phyloP scores from a whole-genome alignment of 2,113 vertebrate species.

The Aythya baeri region DNA sequence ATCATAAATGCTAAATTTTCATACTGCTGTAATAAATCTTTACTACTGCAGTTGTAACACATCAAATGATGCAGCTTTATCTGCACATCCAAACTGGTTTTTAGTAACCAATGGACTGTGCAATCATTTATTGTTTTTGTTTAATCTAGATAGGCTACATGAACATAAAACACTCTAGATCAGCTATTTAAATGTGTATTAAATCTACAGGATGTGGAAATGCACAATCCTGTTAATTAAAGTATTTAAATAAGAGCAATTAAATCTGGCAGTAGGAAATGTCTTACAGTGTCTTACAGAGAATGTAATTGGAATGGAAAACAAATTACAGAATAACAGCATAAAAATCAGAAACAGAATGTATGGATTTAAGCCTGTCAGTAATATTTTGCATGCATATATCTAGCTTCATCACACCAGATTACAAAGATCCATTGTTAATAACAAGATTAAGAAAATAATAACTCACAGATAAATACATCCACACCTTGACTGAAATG shows the following conservation, averaged over 20 bases:
- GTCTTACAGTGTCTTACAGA: not conserved
- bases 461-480: not conserved
- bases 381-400: not conserved
- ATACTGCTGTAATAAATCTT: not conserved
- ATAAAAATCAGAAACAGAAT: not conserved
- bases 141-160: not conserved
- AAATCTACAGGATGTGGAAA: slow-evolving; percentile 42
- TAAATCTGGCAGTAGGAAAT: slow-evolving; percentile 61
- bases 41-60: not conserved
- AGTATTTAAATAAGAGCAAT: slow-evolving; percentile 67
- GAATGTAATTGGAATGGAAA: slow-evolving; percentile 54
- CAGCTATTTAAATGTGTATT: not conserved
- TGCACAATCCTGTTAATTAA: slow-evolving; percentile 60
- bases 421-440: not conserved
- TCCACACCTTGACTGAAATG: not conserved
- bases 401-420: not conserved
- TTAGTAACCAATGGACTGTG: not conserved
- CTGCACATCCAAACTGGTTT: not conserved
- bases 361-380: slow-evolving; percentile 12
- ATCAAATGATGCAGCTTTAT: not conserved
- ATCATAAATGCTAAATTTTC: not conserved
- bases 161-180: not conserved
- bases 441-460: not conserved
- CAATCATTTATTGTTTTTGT: not conserved
- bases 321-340: slow-evolving; percentile 42